These are phyloP conservation scores for Tetranychus urticae DNA, from an alignment of 1,140 invertebrate genomes.

Conservation along the genomic window DNA sequence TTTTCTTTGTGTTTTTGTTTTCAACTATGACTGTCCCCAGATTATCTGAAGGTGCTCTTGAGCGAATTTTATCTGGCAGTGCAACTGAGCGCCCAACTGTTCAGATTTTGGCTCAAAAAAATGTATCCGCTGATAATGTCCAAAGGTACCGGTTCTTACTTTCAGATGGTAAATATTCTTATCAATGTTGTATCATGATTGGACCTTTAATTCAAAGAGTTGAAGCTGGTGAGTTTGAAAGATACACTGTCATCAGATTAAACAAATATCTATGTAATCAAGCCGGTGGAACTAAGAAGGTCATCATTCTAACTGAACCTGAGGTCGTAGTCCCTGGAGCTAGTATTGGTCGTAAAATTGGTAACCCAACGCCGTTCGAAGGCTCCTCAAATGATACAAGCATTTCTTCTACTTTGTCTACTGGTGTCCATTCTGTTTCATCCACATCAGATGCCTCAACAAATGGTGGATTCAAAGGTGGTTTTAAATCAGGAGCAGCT, in stretches of 20 bases:
- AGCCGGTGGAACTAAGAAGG: not conserved
- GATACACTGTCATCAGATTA: not conserved
- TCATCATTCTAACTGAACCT: constrained; percentile 48
- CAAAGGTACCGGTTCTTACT: constrained; percentile 1
- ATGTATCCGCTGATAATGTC: not conserved
- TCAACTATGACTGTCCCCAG: not conserved
- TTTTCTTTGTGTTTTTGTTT: no score
- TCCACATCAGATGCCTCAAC: not conserved
- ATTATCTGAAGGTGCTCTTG: not conserved
- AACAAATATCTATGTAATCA: not conserved
- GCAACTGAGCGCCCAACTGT: not conserved
- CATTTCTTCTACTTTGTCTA: not conserved
- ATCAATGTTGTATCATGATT: not conserved
- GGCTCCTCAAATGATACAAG: not conserved
- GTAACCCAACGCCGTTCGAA: constrained; percentile 30
- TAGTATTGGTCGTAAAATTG: constrained; percentile 45
- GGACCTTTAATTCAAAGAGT: not conserved
- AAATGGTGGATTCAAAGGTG: not conserved
- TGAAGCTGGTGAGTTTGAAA: constrained; percentile 1
- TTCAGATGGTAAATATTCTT: not conserved
- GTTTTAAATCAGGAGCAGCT: not conserved
- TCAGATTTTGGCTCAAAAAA: constrained; percentile 1
- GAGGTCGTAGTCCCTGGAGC: constrained; percentile 41
- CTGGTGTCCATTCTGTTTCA: not conserved
- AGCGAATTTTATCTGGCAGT: not conserved